Percentiles rank a stretch among this genome's conserved stretches.
phyloP scores from a whole-genome alignment of 2,113 vertebrate genomes.

The Pelusios castaneus region DNA sequence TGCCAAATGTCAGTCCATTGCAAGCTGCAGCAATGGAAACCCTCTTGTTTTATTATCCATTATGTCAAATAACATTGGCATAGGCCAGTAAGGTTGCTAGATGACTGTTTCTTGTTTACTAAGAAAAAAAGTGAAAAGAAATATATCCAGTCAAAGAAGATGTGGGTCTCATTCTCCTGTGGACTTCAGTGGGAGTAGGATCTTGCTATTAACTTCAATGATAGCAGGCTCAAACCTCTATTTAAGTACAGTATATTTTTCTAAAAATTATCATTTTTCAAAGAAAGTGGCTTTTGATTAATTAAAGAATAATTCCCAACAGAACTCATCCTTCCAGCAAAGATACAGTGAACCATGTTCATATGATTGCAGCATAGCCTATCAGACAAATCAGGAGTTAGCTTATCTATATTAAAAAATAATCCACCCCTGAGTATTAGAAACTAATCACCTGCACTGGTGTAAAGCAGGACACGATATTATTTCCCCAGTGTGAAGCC shows the following conservation, averaged over 20 bases:
- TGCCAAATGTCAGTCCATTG: conserved; percentile 74
- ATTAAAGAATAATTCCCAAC: rapidly evolving
- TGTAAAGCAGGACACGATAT: rapidly evolving
- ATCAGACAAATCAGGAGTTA: background rate
- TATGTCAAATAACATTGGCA: conserved; percentile 39
- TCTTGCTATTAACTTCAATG: background rate
- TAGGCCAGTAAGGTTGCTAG: background rate
- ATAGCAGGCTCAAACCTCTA: background rate
- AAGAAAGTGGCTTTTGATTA: background rate
- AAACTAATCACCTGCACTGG: background rate
- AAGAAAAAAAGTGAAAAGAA: background rate
- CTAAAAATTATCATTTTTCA: background rate
- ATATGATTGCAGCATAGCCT: background rate
- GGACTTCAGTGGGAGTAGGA: background rate
- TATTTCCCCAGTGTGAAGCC: background rate
- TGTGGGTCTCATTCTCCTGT: background rate
- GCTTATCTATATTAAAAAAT: background rate
- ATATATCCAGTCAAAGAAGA: background rate
- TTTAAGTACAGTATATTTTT: background rate
- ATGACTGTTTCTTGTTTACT: conserved; percentile 1
- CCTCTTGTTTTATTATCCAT: conserved; percentile 50
- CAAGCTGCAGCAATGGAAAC: conserved; percentile 60
- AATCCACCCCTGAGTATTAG: background rate
- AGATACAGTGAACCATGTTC: background rate
- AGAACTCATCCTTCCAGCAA: background rate